Base-by-base conservation (phyloP, 2,113 vertebrate species). In the Microtus pennsylvanicus region DNA sequence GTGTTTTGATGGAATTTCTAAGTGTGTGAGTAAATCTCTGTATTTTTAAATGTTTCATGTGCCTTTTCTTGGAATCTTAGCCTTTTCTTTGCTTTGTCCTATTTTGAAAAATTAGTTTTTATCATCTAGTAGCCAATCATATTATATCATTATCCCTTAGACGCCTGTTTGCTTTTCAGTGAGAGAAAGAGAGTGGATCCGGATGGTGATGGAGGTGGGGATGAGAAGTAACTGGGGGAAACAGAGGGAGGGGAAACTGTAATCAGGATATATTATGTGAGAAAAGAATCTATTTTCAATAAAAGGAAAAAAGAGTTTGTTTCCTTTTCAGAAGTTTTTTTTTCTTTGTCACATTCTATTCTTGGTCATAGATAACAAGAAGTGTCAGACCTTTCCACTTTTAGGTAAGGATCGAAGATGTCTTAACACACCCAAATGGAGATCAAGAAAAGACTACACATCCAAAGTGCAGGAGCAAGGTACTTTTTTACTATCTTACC, bases 321-420 rank as follows among this genome's bases (percentile, higher is more conserved):
- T 69, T 94, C 35, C 19, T 93, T 76, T 91, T 24, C 47, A 63
- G 58, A 45, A 63, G 0, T 7, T 89, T 88, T 28, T 82, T 90
- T 93, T 85, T 47, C 35, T 93, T 85, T 95, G 21, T 74, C 80
- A 82, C 50, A 1, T 88, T 91, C 35, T 50, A 28, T 93, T 95
- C 70, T 96, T 94, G 47, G 47, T 28, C 78, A 78, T 30, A 30
- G 30, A 83, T 92, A 75, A 38, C 76, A 78, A 38, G 28, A 75
- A 93, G 61, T 61, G 42, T 5, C 65, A 92, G 35, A 58, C 22
- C 14, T 67, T 22, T 65, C 9, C 21, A 42, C 33, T 74, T 87
- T 83, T 74, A 91, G 42, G 72, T 92, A 90, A 92, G 24, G 61
- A 65, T 65, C 55, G 33, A 90, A 88, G 47, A 83, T 90, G 13